A percentile compares a stretch with the other conserved stretches of the same genome.
Evolutionary conservation across 2,797 vertebrate genomes (phyloP).

Genomic region (Corythornis leucogaster): DNA sequence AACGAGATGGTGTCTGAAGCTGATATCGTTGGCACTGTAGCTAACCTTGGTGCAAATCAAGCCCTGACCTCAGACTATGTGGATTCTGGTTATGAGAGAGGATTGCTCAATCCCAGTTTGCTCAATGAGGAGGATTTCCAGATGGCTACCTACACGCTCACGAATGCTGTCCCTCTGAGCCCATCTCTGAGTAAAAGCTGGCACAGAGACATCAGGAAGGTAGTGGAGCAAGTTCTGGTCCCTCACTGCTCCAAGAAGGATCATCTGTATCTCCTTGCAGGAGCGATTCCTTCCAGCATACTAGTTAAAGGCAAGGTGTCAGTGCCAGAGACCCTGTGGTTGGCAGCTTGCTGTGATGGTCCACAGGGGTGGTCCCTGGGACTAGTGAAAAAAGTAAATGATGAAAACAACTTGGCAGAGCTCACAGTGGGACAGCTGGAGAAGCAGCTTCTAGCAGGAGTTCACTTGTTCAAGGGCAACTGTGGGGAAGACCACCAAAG

Average conservation of each 20-base stretch:
- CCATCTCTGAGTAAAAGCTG: constrained; percentile 70
- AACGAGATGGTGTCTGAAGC: constrained; percentile 68
- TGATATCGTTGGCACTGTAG: constrained; percentile 7
- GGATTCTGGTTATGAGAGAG: constrained; percentile 71
- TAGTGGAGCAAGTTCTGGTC: constrained; percentile 69
- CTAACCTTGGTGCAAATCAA: constrained; percentile 75
- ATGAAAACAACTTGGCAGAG: constrained; percentile 61
- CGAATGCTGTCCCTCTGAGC: constrained; percentile 73
- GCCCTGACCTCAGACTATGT: constrained; percentile 78
- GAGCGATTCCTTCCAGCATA: constrained; percentile 72
- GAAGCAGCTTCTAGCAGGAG: constrained; percentile 60
- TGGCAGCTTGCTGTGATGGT: constrained; percentile 79
- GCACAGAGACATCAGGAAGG: constrained; percentile 66
- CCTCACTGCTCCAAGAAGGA: constrained; percentile 74
- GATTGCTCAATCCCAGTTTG: constrained; percentile 73
- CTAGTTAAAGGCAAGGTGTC: constrained; percentile 69
- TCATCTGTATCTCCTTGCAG: constrained; percentile 74
- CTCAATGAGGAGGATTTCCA: constrained; percentile 67
- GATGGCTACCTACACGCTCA: constrained; percentile 69
- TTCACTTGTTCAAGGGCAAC: constrained; percentile 73
- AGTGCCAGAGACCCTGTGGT: constrained; percentile 77
- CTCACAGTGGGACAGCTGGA: constrained; percentile 74
- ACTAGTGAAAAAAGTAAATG: constrained; percentile 62
- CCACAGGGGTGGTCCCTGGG: constrained; percentile 77
- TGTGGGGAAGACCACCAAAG: constrained; percentile 64